Evolutionary conservation across 2,113 vertebrate genomes (phyloP).

Genomic region (Vidua chalybeata): DNA sequence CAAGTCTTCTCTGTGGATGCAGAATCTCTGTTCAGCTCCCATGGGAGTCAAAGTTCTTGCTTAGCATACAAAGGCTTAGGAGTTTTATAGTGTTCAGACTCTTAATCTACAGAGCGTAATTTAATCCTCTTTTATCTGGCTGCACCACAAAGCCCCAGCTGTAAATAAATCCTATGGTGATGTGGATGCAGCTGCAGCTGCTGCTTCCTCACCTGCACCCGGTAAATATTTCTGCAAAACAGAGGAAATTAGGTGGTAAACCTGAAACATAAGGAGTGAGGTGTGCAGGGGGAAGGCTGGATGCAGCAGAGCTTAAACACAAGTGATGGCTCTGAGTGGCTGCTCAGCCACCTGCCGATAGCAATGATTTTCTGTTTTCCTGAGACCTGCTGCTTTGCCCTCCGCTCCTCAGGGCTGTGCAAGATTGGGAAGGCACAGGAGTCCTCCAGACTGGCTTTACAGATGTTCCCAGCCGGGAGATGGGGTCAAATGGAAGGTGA

Average conservation of each 20-base stretch:
- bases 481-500: background rate
- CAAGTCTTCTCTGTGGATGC: background rate
- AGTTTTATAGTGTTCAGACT: slow-evolving; percentile 69
- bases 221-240: slow-evolving; percentile 59
- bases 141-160: slow-evolving; percentile 31
- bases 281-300: background rate
- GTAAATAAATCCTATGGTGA: slow-evolving; percentile 63
- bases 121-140: slow-evolving; percentile 75
- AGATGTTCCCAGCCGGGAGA: background rate
- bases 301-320: slow-evolving; percentile 9
- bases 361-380: background rate
- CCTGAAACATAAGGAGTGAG: background rate
- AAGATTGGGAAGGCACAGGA: background rate
- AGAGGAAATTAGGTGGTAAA: slow-evolving; percentile 30
- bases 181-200: slow-evolving; percentile 35
- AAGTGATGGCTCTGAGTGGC: slow-evolving; percentile 11
- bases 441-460: background rate
- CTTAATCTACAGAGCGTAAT: slow-evolving; percentile 74
- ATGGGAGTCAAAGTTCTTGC: slow-evolving; percentile 66
- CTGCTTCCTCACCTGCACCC: slow-evolving; percentile 44
- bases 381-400: background rate
- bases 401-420: background rate
- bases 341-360: slow-evolving; percentile 43
- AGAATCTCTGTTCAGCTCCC: slow-evolving; percentile 45
- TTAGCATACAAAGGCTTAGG: slow-evolving; percentile 72